Conservation (phyloP, 2,888 invertebrate species). For the Cosmorhoe ocellata region DNA sequence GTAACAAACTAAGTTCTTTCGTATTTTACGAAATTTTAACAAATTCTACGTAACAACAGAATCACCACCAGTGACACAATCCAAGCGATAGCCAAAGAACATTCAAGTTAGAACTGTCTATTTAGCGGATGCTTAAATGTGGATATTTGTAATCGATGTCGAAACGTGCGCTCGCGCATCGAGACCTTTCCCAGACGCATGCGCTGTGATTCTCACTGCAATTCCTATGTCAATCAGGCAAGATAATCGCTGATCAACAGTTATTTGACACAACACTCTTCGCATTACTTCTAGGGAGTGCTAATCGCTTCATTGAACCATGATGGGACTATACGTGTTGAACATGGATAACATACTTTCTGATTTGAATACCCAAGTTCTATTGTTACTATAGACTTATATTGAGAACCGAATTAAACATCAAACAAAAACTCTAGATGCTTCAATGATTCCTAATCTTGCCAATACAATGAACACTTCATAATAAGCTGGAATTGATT, state of each 20-base stretch:
- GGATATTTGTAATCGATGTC: constrained; percentile 48
- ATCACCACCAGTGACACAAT: too few species aligned
- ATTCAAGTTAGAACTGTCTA: constrained; percentile 9
- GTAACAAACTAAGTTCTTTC: too few species aligned
- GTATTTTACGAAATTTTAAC: too few species aligned
- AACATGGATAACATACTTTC: constrained; percentile 8
- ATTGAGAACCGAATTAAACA: too few species aligned
- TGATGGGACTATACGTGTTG: constrained; percentile 12
- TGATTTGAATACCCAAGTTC: too few species aligned
- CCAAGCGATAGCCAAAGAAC: not conserved
- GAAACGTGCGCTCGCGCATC: constrained; percentile 22
- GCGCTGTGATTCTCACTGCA: constrained; percentile 33
- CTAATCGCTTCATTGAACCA: constrained; percentile 24
- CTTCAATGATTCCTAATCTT: not conserved
- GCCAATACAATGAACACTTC: not conserved
- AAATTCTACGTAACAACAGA: too few species aligned
- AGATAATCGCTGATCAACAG: constrained; percentile 39
- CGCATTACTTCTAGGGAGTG: constrained; percentile 22
- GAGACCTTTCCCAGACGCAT: constrained; percentile 48
- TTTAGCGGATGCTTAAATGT: constrained; percentile 37
- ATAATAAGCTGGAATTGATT: constrained; percentile 18
- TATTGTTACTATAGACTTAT: too few species aligned
- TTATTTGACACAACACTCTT: constrained; percentile 37
- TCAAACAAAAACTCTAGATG: too few species aligned
- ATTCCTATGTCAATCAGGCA: constrained; percentile 48